Evolutionary conservation across 2,888 invertebrate genomes (phyloP).

Genomic region (Ceramica pisi): DNA sequence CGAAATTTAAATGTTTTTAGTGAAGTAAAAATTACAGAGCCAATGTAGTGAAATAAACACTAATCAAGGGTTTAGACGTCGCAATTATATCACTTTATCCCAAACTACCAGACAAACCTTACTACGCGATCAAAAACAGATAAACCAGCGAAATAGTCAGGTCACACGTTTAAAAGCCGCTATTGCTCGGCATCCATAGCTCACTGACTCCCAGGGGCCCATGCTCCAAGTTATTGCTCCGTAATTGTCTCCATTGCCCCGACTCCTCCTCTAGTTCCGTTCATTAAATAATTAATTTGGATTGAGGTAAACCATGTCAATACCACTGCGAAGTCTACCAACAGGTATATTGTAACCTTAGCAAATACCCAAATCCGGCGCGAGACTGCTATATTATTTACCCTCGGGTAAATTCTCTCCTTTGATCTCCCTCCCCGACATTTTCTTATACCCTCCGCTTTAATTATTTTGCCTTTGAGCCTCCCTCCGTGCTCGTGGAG

Average conservation of each 20-base stretch:
- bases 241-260: constrained; percentile 64
- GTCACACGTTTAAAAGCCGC: constrained; percentile 27
- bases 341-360: constrained; percentile 71
- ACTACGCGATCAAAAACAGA: constrained; percentile 32
- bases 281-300: constrained; percentile 71
- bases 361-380: constrained; percentile 78
- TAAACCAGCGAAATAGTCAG: constrained; percentile 32
- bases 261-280: constrained; percentile 54
- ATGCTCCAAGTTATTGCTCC: constrained; percentile 49
- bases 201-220: constrained; percentile 52
- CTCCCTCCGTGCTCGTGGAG: constrained; percentile 80
- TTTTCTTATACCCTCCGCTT: constrained; percentile 87
- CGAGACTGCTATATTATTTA: constrained; percentile 81
- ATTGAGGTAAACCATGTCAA: constrained; percentile 72
- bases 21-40: not conserved
- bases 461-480: constrained; percentile 90
- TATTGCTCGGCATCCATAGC: constrained; percentile 10
- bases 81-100: constrained; percentile 3
- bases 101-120: constrained; percentile 15
- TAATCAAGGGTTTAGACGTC: not conserved
- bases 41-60: not conserved
- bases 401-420: constrained; percentile 82
- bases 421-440: constrained; percentile 86
- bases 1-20: not conserved
- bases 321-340: constrained; percentile 59